These are phyloP conservation scores for Enteromius radiatus DNA, from an alignment of 2,797 vertebrate species.

Conservation along the genomic window DNA sequence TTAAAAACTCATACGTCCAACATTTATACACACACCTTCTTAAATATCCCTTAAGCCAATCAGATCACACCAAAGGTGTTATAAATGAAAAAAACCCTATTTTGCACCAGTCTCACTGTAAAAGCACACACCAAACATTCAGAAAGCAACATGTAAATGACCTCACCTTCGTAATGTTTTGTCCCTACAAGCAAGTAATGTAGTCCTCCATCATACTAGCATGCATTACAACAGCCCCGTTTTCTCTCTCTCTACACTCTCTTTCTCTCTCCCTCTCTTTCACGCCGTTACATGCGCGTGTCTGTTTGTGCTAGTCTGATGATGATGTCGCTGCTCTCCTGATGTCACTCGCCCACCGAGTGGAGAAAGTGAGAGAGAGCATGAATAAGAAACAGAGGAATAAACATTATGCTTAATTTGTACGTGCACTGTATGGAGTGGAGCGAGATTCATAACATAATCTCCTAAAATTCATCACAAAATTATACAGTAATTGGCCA, in stretches of 20 bases:
- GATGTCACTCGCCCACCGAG: slow-evolving; percentile 46
- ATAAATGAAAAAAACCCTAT: background rate
- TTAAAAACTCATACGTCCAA: background rate
- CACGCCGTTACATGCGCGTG: slow-evolving; percentile 58
- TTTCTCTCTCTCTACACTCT: slow-evolving; percentile 44
- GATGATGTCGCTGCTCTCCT: slow-evolving; percentile 54
- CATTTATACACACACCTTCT: background rate
- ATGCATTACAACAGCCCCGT: slow-evolving; percentile 48
- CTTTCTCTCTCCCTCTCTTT: slow-evolving; percentile 37
- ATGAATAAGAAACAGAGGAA: slow-evolving; percentile 24
- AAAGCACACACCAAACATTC: background rate
- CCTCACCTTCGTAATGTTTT: slow-evolving; percentile 53
- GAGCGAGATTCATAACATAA: background rate
- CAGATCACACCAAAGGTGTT: slow-evolving; percentile 23
- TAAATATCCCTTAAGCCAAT: slow-evolving; percentile 1
- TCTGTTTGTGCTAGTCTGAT: slow-evolving; percentile 61
- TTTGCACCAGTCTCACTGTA: background rate
- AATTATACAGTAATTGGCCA: background rate
- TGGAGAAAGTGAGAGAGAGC: slow-evolving; percentile 41
- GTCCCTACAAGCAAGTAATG: slow-evolving; percentile 47
- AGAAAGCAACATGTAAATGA: slow-evolving; percentile 25
- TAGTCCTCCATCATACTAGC: slow-evolving; percentile 55
- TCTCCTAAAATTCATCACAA: background rate
- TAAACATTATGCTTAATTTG: slow-evolving; percentile 31
- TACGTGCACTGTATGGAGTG: background rate